A percentile compares a stretch with the other conserved stretches of the same genome.
These are phyloP conservation scores for Cossypha caffra DNA, from an alignment of 2,797 vertebrate species.

Conservation along the genomic window DNA sequence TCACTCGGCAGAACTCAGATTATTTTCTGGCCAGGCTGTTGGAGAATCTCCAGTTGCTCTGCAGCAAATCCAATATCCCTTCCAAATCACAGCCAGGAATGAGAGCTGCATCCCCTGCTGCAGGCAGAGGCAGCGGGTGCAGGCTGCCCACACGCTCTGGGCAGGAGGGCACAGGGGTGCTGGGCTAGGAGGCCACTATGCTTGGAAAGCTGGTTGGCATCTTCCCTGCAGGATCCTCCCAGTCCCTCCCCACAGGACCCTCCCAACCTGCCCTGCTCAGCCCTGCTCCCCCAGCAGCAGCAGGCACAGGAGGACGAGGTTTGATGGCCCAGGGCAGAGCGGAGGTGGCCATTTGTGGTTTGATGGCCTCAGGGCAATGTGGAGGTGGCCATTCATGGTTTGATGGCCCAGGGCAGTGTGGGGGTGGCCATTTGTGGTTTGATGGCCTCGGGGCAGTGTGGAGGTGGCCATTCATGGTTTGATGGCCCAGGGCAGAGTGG, in stretches of 20 bases:
- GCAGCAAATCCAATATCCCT: not conserved
- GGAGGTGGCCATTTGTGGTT: not conserved
- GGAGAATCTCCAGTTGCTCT: not conserved
- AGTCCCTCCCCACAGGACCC: not conserved
- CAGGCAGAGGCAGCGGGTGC: not conserved
- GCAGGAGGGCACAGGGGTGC: not conserved
- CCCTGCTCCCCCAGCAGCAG: fast-evolving
- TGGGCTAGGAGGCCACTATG: not conserved
- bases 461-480: not conserved
- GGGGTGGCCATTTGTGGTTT: too few relatives aligned
- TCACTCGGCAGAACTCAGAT: not conserved
- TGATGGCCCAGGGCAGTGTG: too few relatives aligned
- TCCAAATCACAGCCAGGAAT: fast-evolving
- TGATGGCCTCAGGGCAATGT: too few relatives aligned
- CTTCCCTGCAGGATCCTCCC: not conserved
- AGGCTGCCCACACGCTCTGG: fast-evolving
- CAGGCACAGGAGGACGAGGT: fast-evolving
- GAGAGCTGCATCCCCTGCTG: not conserved
- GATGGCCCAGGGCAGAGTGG: too few relatives aligned
- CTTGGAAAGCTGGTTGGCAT: not conserved
- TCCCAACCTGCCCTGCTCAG: not conserved
- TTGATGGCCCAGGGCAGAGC: too few relatives aligned
- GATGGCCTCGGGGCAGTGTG: too few relatives aligned
- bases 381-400: not conserved
- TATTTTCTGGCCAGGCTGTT: not conserved